Conservation (phyloP, 1,140 invertebrate genomes). For the Argopecten irradians region DNA sequence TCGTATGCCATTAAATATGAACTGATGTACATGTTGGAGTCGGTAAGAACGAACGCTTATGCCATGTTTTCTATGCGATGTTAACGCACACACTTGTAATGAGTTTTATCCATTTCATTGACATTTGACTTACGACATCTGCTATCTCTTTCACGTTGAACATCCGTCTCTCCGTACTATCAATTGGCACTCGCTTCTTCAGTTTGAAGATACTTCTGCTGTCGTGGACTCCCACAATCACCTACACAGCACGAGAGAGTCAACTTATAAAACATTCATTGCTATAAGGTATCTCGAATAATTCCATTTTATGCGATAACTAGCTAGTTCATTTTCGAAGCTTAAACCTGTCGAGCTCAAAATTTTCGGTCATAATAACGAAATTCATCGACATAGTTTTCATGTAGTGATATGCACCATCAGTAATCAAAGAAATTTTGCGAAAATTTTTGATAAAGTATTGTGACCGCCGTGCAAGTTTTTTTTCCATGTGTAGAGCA, state of each 20-base stretch:
- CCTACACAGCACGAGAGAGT: constrained; percentile 50
- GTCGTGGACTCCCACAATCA: constrained; percentile 72
- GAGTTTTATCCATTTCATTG: too few relatives aligned
- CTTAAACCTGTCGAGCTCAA: too few relatives aligned
- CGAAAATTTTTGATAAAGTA: too few relatives aligned
- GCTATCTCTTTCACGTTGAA: constrained; percentile 72
- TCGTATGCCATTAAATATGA: background rate
- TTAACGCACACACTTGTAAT: too few relatives aligned
- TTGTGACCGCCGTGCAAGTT: too few relatives aligned
- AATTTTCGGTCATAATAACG: too few relatives aligned
- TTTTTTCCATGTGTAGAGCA: too few relatives aligned
- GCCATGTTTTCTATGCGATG: too few relatives aligned
- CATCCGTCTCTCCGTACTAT: constrained; percentile 72
- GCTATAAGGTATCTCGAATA: background rate
- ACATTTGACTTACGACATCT: constrained; percentile 70
- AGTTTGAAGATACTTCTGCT: constrained; percentile 70
- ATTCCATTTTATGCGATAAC: background rate
- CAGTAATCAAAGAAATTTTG: too few relatives aligned
- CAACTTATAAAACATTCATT: background rate
- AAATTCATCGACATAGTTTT: too few relatives aligned
- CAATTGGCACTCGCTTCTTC: constrained; percentile 71
- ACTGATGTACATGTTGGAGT: background rate
- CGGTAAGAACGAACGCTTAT: too few relatives aligned
- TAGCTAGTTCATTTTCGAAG: background rate
- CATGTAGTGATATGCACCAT: too few relatives aligned